These are phyloP conservation scores for Pteropus rufus DNA, from an alignment of 2,797 vertebrate genomes.

Conservation along the genomic window DNA sequence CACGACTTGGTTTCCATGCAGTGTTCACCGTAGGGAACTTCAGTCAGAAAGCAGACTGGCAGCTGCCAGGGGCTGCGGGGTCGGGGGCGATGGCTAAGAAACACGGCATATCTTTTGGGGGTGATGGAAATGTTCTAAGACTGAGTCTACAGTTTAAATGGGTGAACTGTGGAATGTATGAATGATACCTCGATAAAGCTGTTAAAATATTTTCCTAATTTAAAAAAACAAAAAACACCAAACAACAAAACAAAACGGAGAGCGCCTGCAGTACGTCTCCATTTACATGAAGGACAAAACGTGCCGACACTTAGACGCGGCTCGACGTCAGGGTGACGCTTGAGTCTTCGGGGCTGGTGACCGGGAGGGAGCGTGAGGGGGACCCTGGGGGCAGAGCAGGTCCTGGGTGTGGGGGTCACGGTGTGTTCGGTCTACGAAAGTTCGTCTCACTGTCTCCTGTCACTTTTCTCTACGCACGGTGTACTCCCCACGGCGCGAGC, in stretches of 20 bases:
- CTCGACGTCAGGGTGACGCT: rapidly evolving
- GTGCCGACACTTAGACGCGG: rapidly evolving
- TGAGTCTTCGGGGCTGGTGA: rapidly evolving
- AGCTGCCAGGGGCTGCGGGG: background rate
- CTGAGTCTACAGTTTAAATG: background rate
- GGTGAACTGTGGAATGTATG: rapidly evolving
- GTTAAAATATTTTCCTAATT: background rate
- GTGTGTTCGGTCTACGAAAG: background rate
- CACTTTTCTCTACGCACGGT: rapidly evolving
- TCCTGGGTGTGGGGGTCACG: background rate
- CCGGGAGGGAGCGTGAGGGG: background rate
- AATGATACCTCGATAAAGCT: background rate
- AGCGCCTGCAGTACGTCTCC: rapidly evolving
- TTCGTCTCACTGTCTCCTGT: background rate
- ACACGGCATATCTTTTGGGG: background rate
- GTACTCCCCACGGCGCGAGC: rapidly evolving
- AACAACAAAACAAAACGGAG: too few species aligned
- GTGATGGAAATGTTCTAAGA: background rate
- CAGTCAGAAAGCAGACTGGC: rapidly evolving
- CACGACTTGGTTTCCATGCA: rapidly evolving
- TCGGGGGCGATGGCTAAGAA: rapidly evolving
- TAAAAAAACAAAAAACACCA: background rate
- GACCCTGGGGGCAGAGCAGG: rapidly evolving
- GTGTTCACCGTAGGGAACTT: rapidly evolving
- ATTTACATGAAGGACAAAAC: background rate